Conservation (phyloP, 2,113 vertebrate species). For the Dasyornis broadbenti region DNA sequence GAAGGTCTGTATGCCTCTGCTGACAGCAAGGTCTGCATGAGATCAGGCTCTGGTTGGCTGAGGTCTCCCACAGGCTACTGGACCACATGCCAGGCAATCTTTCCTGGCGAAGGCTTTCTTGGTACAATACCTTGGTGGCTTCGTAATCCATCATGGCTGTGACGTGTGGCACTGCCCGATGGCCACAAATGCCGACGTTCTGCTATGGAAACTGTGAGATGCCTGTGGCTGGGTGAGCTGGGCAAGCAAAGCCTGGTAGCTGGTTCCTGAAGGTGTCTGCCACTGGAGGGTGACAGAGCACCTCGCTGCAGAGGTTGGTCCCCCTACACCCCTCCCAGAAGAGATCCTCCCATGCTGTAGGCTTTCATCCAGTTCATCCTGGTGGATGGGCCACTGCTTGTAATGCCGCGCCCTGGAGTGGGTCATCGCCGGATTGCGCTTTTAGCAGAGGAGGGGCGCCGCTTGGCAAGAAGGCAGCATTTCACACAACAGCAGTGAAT, state of each 20-base stretch:
- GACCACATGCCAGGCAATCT: neutral
- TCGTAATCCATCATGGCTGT: neutral
- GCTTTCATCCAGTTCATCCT: conserved; percentile 23
- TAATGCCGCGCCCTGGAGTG: conserved; percentile 33
- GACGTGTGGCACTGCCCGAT: rapidly evolving
- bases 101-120: neutral
- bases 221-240: neutral
- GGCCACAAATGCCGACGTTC: neutral
- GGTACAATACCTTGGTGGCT: neutral
- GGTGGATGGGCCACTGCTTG: conserved; percentile 50
- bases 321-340: neutral
- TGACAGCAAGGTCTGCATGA: neutral
- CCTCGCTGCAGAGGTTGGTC: neutral
- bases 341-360: conserved; percentile 46
- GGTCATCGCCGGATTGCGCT: conserved; percentile 20
- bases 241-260: neutral
- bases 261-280: conserved; percentile 9
- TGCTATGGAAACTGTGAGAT: neutral
- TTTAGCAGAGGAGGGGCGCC: conserved; percentile 32
- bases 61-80: neutral
- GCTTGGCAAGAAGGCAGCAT: conserved; percentile 2
- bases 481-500: neutral
- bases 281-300: conserved; percentile 60
- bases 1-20: neutral
- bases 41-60: neutral